phyloP scores from a whole-genome alignment of 1,140 invertebrate species.

The Panagrolaimus sp. region DNA sequence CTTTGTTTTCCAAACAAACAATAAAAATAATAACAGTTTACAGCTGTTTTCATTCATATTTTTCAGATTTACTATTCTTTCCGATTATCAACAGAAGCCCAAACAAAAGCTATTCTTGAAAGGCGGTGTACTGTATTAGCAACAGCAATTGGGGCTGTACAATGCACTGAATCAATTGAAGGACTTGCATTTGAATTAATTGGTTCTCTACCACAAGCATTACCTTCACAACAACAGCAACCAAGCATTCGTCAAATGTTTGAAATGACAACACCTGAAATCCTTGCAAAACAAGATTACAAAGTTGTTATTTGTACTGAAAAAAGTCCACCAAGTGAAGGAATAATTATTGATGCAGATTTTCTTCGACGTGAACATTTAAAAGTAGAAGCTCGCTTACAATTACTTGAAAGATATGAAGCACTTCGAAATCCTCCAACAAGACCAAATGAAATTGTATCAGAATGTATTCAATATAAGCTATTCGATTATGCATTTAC shows the following conservation, averaged over 20 bases:
- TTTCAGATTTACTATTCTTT: conserved; percentile 2
- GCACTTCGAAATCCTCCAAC: neutral
- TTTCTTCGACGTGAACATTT: neutral
- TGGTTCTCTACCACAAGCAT: no score
- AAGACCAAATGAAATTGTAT: neutral
- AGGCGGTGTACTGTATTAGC: conserved; percentile 1
- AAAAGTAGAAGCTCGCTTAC: neutral
- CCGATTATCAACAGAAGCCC: neutral
- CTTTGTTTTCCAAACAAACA: no score
- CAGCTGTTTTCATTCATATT: no score
- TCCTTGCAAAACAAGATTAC: neutral
- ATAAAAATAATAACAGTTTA: no score
- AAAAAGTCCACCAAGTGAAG: neutral
- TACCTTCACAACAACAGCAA: neutral
- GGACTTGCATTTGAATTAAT: no score
- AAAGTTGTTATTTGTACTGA: neutral
- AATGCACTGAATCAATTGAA: neutral
- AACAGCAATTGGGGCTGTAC: neutral
- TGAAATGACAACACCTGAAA: neutral
- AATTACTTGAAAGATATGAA: neutral
- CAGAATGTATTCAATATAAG: neutral
- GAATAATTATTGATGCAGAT: neutral
- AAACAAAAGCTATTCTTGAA: neutral
- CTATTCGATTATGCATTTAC: neutral
- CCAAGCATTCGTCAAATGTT: neutral